These are phyloP conservation scores for Phoronis australis DNA, from an alignment of 2,888 invertebrate genomes.

Conservation along the genomic window DNA sequence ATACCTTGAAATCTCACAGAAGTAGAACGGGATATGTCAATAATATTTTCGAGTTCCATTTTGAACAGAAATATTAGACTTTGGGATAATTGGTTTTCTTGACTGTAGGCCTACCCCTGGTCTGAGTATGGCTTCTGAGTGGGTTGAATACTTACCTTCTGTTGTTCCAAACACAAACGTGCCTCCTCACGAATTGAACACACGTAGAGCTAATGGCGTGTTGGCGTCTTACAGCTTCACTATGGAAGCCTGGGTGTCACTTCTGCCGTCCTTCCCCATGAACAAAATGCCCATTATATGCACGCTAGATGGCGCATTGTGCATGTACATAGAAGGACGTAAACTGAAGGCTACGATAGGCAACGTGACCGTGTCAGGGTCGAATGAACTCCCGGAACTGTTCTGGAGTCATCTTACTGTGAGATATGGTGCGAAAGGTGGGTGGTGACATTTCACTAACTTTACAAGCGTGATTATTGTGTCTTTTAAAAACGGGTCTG, in stretches of 20 bases:
- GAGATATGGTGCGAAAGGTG: conserved; percentile 22
- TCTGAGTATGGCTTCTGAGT: too few relatives aligned
- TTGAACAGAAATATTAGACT: too few relatives aligned
- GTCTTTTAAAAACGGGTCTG: background rate
- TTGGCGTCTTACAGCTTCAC: conserved; percentile 31
- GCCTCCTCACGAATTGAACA: too few relatives aligned
- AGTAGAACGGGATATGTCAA: too few relatives aligned
- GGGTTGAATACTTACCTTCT: too few relatives aligned
- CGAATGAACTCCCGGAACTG: conserved; percentile 16
- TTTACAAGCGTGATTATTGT: background rate
- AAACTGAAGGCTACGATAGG: conserved; percentile 20
- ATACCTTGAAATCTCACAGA: too few relatives aligned
- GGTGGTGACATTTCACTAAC: background rate
- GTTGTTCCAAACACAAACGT: too few relatives aligned
- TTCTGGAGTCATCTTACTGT: conserved; percentile 28
- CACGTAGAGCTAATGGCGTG: too few relatives aligned
- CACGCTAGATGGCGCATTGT: conserved; percentile 22
- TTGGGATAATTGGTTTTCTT: too few relatives aligned
- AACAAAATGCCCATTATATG: conserved; percentile 29
- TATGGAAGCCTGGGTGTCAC: conserved; percentile 26
- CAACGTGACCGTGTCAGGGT: conserved; percentile 15
- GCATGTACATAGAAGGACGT: conserved; percentile 26
- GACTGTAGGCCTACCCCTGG: too few relatives aligned
- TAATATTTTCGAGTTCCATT: too few relatives aligned
- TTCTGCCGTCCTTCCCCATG: conserved; percentile 16